phyloP scores from a whole-genome alignment of 1,140 invertebrate genomes.

The Lasaia peninsularis region DNA sequence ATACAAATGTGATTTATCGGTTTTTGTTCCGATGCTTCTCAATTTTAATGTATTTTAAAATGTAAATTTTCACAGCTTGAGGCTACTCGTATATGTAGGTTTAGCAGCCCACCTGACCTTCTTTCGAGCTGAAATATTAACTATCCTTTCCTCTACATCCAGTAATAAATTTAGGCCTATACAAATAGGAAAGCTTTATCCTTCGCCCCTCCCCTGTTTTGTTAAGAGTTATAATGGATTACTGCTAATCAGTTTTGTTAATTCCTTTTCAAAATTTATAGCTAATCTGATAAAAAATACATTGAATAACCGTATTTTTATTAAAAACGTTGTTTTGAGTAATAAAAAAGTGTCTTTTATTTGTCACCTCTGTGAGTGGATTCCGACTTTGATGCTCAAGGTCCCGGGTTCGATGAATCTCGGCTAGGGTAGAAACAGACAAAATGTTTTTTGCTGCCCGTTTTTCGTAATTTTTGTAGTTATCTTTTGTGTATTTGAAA shows the following conservation, averaged over 20 bases:
- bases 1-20: too few relatives aligned
- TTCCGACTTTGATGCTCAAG: too few relatives aligned
- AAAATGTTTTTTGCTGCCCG: too few relatives aligned
- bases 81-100: neutral
- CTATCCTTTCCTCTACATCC: conserved; percentile 5
- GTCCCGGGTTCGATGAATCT: too few relatives aligned
- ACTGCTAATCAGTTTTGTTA: conserved; percentile 1
- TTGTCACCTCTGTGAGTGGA: too few relatives aligned
- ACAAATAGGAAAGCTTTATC: conserved; percentile 8
- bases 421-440: too few relatives aligned
- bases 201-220: conserved; percentile 1
- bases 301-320: too few relatives aligned
- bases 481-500: too few relatives aligned
- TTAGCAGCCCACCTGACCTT: neutral
- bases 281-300: neutral
- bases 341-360: too few relatives aligned
- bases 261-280: conserved; percentile 5
- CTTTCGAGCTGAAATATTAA: conserved; percentile 6
- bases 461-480: too few relatives aligned
- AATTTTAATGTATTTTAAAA: neutral
- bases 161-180: neutral
- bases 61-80: neutral
- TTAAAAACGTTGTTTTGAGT: too few relatives aligned
- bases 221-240: conserved; percentile 10
- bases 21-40: too few relatives aligned